A percentile compares a stretch with the other conserved stretches of the same genome.
These are phyloP conservation scores for Brachyrhaphis roseni DNA, from an alignment of 2,797 vertebrate species.

Conservation along the genomic window DNA sequence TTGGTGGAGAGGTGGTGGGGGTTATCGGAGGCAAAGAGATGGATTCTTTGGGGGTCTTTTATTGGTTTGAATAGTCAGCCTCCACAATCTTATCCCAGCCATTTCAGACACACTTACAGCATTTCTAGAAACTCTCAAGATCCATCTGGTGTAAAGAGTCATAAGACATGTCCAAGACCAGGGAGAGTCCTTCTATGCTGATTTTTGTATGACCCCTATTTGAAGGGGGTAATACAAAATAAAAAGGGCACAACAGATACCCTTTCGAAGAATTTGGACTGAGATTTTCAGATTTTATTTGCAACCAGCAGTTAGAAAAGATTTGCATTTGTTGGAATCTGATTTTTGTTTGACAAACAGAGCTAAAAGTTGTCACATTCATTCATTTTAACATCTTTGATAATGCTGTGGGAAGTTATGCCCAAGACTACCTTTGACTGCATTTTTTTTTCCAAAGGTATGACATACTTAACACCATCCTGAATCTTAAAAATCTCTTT, in stretches of 20 bases:
- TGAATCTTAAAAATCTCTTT: slow-evolving; percentile 37
- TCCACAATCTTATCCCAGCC: neutral
- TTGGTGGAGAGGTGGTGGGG: no score
- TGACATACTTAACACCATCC: slow-evolving; percentile 34
- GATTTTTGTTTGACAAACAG: slow-evolving; percentile 29
- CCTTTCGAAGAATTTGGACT: slow-evolving; percentile 16
- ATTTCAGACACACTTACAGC: neutral
- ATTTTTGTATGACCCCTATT: neutral
- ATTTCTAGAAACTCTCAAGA: neutral
- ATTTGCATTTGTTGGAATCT: slow-evolving; percentile 26
- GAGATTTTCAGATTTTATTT: slow-evolving; percentile 18
- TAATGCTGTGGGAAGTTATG: slow-evolving; percentile 21
- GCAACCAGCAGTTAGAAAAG: slow-evolving; percentile 12
- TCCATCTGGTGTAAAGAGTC: neutral
- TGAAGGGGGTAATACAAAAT: neutral
- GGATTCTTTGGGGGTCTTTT: no score
- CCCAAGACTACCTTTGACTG: slow-evolving; percentile 13
- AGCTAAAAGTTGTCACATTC: slow-evolving; percentile 24
- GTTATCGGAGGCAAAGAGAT: no score
- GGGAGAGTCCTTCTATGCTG: neutral
- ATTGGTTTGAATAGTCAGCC: neutral
- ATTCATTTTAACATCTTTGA: slow-evolving; percentile 18
- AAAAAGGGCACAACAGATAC: neutral
- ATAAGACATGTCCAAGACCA: neutral
- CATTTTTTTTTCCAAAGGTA: slow-evolving; percentile 55